Evolutionary conservation across 2,113 vertebrate species (phyloP).

Genomic region (Leptobrachium ailaonicum): DNA sequence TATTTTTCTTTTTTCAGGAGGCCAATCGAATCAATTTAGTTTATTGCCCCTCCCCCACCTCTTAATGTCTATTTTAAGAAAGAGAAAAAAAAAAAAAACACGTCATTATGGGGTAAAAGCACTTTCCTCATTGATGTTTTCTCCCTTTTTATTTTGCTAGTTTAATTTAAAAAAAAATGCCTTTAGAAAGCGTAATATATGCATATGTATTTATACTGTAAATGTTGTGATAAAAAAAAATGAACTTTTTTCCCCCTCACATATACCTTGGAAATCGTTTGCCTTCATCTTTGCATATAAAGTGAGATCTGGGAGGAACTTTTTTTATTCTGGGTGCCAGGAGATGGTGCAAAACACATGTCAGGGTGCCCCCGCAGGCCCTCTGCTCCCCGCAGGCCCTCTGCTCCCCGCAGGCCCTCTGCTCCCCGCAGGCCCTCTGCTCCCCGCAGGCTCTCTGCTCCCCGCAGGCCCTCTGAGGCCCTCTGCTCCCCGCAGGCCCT

Average conservation of each 20-base stretch:
- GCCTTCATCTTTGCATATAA: neutral
- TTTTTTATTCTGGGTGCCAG: no score
- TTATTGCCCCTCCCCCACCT: neutral
- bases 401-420: no score
- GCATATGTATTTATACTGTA: constrained; percentile 36
- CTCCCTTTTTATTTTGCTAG: constrained; percentile 30
- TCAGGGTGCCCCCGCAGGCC: neutral
- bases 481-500: no score
- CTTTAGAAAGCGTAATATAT: constrained; percentile 54
- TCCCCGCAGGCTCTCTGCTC: no score
- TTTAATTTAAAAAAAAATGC: constrained; percentile 27
- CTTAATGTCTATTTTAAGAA: no score
- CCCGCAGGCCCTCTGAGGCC: no score
- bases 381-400: no score
- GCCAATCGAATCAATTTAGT: constrained; percentile 2
- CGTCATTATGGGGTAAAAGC: constrained; percentile 40
- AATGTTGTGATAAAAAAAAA: neutral
- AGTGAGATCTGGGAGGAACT: no score
- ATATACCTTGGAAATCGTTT: neutral
- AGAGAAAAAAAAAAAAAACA: no score
- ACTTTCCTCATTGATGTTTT: constrained; percentile 42
- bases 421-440: no score
- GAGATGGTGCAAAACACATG: no score
- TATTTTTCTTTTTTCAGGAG: neutral
- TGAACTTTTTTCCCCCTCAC: neutral